Evolutionary conservation across 1,140 invertebrate species (phyloP), one percentile per base, ranked within the genome.

Genomic region (Goniozus legneri): DNA sequence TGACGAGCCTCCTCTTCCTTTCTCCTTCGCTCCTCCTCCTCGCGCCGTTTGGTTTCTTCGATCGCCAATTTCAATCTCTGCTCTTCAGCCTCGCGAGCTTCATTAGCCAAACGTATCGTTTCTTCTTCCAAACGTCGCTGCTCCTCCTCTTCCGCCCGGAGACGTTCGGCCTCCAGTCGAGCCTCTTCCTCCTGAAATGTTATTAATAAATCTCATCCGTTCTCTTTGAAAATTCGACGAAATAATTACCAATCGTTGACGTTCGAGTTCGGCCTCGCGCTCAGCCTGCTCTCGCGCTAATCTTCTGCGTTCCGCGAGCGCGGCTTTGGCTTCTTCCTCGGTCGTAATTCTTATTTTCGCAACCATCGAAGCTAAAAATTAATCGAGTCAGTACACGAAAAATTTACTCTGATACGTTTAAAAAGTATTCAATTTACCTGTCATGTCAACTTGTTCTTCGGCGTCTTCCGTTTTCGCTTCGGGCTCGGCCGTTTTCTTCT

Each of bases 281-380:
- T 93, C 91, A 33, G 88, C 86, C 71, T 92, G 88, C 76, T 93
- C 90, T 27, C 91, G 72, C 20, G 89, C 90, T 33, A 91, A 75
- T 52, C 88, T 77, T 58, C 91, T 77, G 56, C 89, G 81, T 77
- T 93, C 91, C 3, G 91, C 91, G 31, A 95, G 73, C 22, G 90
- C 90, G 19, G 90, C 90, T 75, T 92, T 93, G 13, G 91, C 91
- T 77, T 92, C 85, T 72, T 91, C 90, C 74, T 92, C 91, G 1
- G 90, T 92, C 6, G 86, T 89, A 52, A 93, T 92, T 48, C 84
- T 77, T 12, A 76, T 77, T 47, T 85, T 86, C 1, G 82, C 81
- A 52, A 84, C 84, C 83, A 88, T 85, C 4, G 87, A 89, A 42
- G 84, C 83, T 83, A 58, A n/a, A n/a, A n/a, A n/a, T n/a, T n/a